Evolutionary conservation across 2,797 vertebrate genomes (phyloP).

Genomic region (Ceryle rudis): DNA sequence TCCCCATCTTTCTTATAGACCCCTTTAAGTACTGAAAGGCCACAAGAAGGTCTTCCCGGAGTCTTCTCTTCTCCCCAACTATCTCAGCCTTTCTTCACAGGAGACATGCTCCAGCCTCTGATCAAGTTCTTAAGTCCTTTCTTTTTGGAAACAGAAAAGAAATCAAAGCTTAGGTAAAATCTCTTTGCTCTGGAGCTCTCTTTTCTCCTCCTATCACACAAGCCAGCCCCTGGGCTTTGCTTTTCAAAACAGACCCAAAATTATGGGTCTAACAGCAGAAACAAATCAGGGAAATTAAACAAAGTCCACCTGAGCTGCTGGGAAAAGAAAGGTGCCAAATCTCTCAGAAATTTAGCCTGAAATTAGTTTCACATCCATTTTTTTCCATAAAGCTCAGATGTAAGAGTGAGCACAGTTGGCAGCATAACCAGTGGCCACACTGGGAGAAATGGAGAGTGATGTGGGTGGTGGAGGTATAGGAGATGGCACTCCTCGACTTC

Average conservation of each 20-base stretch:
- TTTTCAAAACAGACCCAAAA: neutral
- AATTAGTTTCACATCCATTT: neutral
- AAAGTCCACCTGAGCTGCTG: neutral
- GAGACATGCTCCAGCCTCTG: neutral
- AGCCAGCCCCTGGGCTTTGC: neutral
- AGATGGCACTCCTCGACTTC: fast-evolving
- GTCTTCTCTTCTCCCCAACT: neutral
- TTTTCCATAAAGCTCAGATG: neutral
- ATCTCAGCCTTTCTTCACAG: neutral
- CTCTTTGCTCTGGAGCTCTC: neutral
- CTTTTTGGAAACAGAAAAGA: neutral
- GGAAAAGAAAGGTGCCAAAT: neutral
- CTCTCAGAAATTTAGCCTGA: neutral
- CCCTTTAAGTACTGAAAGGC: neutral
- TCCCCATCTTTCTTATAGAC: neutral
- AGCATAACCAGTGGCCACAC: fast-evolving
- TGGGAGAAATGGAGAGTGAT: neutral
- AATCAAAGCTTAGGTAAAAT: neutral
- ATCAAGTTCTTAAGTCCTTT: neutral
- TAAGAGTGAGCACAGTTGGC: neutral
- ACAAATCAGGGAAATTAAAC: neutral
- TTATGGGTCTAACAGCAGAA: neutral
- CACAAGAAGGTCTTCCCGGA: neutral
- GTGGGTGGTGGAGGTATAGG: neutral
- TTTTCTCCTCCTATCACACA: neutral